Evolutionary conservation across 2,797 vertebrate genomes (phyloP), one percentile per base, ranked within the genome.

Genomic region (Triplophysa yarkandensis): DNA sequence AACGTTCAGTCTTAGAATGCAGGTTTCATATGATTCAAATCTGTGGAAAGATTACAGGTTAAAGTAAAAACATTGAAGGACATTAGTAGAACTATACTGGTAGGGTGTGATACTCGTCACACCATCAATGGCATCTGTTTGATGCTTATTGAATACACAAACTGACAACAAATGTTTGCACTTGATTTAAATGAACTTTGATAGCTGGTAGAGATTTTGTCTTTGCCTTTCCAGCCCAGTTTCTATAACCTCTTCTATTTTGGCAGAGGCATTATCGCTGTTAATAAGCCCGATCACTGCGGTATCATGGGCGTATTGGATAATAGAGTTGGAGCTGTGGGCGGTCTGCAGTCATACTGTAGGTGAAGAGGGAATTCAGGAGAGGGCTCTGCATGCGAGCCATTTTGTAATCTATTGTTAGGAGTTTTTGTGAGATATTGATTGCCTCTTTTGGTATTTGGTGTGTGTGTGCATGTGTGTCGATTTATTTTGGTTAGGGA

Each of bases 291-390:
- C 46, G 43, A 43, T 25, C 44, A 43, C 48, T 73, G 60, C 19
- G 30, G 10, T 19, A 64, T 73, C 48, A 30, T 73, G 11, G 30
- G 25, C 54, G 60, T 17, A 30, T n/a, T 64, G 63, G 48, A 52
- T 73, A 43, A 73, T 64, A 41, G 60, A 64, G 46, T 46, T 54
- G 23, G 48, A 43, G 34, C 34, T 73, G 71, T 64, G 48, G 61
- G 60, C n/a, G 48, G 43, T 4, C 1, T 27, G 25, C 25, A 30
- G 46, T 64, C 70, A 63, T 23, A 25, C 50, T 54, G 23, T 27
- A 41, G 70, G 70, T 73, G 70, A 52, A 71, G 16, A 21, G 23
- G 48, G 70, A 73, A 54, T 23, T 43, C 60, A 30, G 46, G 43
- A 50, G 32, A 46, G 34, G 60, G 63, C 60, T 64, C 23, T 16